Conservation (phyloP, 2,888 invertebrate genomes). For the Pristionchus arcanus region DNA sequence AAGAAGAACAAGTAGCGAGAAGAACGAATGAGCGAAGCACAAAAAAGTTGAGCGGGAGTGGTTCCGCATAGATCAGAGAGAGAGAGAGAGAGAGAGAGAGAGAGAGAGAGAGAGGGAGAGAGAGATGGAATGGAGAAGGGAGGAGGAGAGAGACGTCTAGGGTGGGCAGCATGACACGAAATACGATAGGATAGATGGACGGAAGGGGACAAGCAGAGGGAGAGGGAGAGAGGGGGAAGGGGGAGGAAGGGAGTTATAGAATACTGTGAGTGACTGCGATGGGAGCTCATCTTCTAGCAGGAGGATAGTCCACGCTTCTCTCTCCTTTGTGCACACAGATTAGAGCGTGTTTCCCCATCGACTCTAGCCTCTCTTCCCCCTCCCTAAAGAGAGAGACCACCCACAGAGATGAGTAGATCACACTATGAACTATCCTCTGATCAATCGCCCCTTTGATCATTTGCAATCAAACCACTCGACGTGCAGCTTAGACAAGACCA, state of each 20-base stretch:
- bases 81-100: neutral
- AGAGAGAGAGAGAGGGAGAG: neutral
- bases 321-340: neutral
- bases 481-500: neutral
- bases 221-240: neutral
- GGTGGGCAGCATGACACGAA: conserved; percentile 35
- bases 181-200: conserved; percentile 11
- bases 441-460: neutral
- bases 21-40: neutral
- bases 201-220: conserved; percentile 8
- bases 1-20: neutral
- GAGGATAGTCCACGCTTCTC: conserved; percentile 3
- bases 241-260: neutral
- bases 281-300: neutral
- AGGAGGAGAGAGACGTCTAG: conserved; percentile 16
- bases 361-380: neutral
- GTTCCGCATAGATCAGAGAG: conserved; percentile 5
- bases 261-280: neutral
- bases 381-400: neutral
- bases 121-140: neutral
- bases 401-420: neutral
- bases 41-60: conserved; percentile 25
- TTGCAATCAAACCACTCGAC: neutral
- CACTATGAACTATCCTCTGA: neutral
- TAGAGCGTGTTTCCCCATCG: neutral